phyloP scores from a whole-genome alignment of 1,140 invertebrate species.

The Hetaerina americana region DNA sequence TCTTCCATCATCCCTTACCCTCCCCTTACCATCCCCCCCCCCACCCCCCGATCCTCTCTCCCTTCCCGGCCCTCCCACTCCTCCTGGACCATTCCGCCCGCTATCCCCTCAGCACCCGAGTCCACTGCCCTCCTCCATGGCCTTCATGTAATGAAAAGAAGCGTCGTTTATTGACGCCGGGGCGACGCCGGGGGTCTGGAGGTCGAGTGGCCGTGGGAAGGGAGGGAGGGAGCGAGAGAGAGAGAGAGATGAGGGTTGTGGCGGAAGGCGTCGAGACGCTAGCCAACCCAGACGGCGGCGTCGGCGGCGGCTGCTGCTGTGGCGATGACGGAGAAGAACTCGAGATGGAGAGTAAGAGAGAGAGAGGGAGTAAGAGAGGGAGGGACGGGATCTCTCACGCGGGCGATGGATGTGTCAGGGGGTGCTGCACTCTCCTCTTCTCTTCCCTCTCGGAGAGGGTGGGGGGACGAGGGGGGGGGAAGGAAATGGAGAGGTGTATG shows the following conservation, averaged over 20 bases:
- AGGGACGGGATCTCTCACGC: not conserved
- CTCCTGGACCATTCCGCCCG: no score
- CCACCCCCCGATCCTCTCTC: not conserved
- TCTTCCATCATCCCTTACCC: not conserved
- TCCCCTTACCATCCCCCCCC: not conserved
- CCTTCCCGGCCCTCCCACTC: not conserved
- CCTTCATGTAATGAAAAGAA: not conserved
- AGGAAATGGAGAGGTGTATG: not conserved
- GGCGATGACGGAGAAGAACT: slow-evolving; percentile 1
- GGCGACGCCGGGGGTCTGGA: not conserved
- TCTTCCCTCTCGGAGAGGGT: not conserved
- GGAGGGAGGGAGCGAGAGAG: no score
- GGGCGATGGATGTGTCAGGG: not conserved
- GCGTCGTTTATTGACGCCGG: not conserved
- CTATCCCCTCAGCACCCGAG: not conserved
- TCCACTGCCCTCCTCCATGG: not conserved
- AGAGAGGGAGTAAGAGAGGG: not conserved
- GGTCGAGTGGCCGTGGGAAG: not conserved
- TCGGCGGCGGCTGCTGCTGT: not conserved
- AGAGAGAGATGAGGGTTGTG: not conserved
- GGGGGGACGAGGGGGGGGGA: slow-evolving; percentile 4
- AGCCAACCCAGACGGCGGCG: not conserved
- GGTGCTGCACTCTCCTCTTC: not conserved
- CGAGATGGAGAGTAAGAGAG: not conserved
- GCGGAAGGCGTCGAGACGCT: not conserved